Evolutionary conservation across 2,888 invertebrate species (phyloP).

Genomic region (Nomada hirtipes): DNA sequence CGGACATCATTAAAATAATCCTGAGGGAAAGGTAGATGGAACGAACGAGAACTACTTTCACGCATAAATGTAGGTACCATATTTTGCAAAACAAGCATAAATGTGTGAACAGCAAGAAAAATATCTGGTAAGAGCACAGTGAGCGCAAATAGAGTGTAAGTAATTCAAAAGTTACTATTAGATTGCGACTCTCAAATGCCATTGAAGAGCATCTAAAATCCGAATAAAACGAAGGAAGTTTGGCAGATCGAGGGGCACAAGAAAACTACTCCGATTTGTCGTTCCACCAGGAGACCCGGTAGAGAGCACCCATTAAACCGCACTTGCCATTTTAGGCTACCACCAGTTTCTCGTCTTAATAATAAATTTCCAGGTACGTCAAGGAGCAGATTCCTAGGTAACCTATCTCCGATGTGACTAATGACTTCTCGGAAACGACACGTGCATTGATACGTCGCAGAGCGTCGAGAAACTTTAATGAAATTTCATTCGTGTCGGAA

Average conservation of each 20-base stretch:
- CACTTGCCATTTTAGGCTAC: conserved; percentile 5
- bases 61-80: too few species aligned
- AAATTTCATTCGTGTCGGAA: conserved; percentile 40
- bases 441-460: conserved; percentile 29
- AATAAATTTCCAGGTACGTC: conserved; percentile 42
- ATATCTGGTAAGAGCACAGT: background rate
- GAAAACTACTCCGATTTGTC: conserved; percentile 4
- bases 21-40: too few species aligned
- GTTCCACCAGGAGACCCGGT: conserved; percentile 1
- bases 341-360: conserved; percentile 24
- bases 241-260: background rate
- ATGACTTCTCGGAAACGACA: conserved; percentile 17
- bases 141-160: background rate
- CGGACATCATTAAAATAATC: too few species aligned
- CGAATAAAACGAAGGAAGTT: background rate
- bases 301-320: conserved; percentile 29
- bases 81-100: background rate
- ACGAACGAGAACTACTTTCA: too few species aligned
- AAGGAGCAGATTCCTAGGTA: conserved; percentile 16
- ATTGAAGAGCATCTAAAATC: background rate
- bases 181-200: background rate
- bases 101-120: background rate
- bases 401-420: conserved; percentile 31
- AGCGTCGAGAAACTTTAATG: conserved; percentile 44
- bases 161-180: background rate